Base-by-base conservation (phyloP, 64 coral and sea anemone genomes). In the Anthopleura sola region DNA sequence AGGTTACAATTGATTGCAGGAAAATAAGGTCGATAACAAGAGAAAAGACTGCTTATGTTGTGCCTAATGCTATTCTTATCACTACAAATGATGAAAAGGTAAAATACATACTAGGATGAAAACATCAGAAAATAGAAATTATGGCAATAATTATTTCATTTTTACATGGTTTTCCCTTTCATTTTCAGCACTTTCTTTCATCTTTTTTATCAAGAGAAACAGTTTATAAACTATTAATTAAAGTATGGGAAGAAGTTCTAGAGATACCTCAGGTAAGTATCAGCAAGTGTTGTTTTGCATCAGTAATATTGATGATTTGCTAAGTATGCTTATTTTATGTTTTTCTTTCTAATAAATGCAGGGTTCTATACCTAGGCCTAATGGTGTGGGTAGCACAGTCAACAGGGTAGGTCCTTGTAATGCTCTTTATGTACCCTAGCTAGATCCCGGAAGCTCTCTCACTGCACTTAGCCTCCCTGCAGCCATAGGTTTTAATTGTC, bases 61-160 rank as follows among this genome's bases (percentile, higher is more conserved):
- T 99, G 19, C 97, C 97, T 51, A 99, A 99, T 87, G 97, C 97
- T 54, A 99, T 99, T 21, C 92, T 99, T 31, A 87, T 99, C 39
- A 89, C 92, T 49, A 92, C 92, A 21, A 90, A 90, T 47, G 87
- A 93, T 23, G 93, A 99, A 84, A 99, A 99, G 97, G 97, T 99
- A 68, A 15, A 49, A 11, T 3, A 69, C 11, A 14, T 3, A 24
- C 2, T n/a, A n/a, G 21, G 4, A n/a, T 24, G 14, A 69, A 69
- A 69, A 69, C 11, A 33, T 23, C 12, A 32, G 1, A 69, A 31
- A n/a, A 32, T 10, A 14, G 13, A 34, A 32, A n/a, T n/a, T n/a
- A n/a, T 24, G 21, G 24, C 23, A 8, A 66, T 3, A 5, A n/a
- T 14, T n/a, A 26, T 62, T 62, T 6, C 6, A n/a, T 62, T 62